Evolutionary conservation across 2,888 invertebrate species (phyloP), one percentile per base, ranked within the genome.

Genomic region (Zonitis immaculata): DNA sequence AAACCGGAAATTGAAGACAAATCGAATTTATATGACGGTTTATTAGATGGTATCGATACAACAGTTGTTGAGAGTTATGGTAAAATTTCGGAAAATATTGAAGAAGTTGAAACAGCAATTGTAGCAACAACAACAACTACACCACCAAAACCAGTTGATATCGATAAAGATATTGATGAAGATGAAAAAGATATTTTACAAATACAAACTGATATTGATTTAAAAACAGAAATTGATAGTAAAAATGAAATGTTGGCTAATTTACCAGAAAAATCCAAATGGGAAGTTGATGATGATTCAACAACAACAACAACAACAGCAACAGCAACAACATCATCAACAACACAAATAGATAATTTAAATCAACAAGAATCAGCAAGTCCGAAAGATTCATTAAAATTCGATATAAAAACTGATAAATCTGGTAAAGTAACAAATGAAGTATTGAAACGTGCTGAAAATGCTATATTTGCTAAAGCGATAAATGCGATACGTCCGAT

Each of bases 371-470:
- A 69, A 60, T n/a, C n/a, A n/a, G 42, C 63, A 46, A 67, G 69
- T 42, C 65, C 63, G 9, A 66, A 54, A 46, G 66, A 66, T 39
- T 59, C 56, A 8, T 51, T 49, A 42, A 62, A 60, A 62, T 49
- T 61, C 73, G 79, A 73, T 25, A 47, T 60, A 1, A 73, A 72
- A 59, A 55, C 59, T 11, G 82, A 81, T 61, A 82, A 82, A 63
- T 77, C 79, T 6, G 81, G 80, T 50, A 89, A 89, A 76, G 85
- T 86, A 1, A 92, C 93, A 1, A 89, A 88, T 16, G 93, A 93
- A 74, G 91, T 95, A 4, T 78, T 95, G 46, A 93, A 94, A 70
- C 81, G 92, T 61, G 94, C 95, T 1, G 94, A 95, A 77, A 93
- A 94, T 72, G 93, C 90, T 0, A 89, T 95, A 64, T 91, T 94